Percentiles rank a stretch among this genome's conserved stretches.
Evolutionary conservation across 53 echinoderm and acorn worm species (phyloP).

Genomic region (Luidia sarsii): DNA sequence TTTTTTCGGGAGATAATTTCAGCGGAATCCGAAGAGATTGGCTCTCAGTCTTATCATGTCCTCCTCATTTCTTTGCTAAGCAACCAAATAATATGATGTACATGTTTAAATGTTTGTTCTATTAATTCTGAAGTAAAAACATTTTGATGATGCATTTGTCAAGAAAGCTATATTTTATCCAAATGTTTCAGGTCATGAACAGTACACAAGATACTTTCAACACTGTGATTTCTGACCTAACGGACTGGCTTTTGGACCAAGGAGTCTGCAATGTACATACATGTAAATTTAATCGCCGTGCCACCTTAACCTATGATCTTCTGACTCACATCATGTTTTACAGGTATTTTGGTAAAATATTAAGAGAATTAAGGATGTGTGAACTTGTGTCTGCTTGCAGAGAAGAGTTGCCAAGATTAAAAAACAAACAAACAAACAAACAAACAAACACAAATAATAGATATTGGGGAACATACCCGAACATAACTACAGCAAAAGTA

Average conservation of each 20-base stretch:
- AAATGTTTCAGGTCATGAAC: constrained; percentile 15
- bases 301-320: constrained; percentile 15
- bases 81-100: constrained; percentile 2
- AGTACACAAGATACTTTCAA: constrained; percentile 15
- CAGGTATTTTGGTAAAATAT: constrained; percentile 19
- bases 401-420: constrained; percentile 14
- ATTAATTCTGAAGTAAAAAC: constrained; percentile 13
- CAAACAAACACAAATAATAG: neutral
- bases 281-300: constrained; percentile 13
- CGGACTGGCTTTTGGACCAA: constrained; percentile 21
- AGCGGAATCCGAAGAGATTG: constrained; percentile 7
- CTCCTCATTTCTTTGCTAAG: constrained; percentile 14
- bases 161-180: neutral
- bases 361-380: constrained; percentile 8
- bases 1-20: constrained; percentile 2
- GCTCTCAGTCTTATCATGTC: neutral
- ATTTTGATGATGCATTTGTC: constrained; percentile 2
- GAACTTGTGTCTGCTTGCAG: constrained; percentile 3
- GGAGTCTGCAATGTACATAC: constrained; percentile 29
- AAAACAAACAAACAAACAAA: too few relatives aligned
- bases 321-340: constrained; percentile 13
- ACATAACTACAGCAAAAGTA: neutral
- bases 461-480: constrained; percentile 10
- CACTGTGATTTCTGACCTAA: constrained; percentile 9
- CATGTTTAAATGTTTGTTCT: constrained; percentile 6